Evolutionary conservation across 2,797 vertebrate genomes (phyloP).

Genomic region (Protonibea diacanthus): DNA sequence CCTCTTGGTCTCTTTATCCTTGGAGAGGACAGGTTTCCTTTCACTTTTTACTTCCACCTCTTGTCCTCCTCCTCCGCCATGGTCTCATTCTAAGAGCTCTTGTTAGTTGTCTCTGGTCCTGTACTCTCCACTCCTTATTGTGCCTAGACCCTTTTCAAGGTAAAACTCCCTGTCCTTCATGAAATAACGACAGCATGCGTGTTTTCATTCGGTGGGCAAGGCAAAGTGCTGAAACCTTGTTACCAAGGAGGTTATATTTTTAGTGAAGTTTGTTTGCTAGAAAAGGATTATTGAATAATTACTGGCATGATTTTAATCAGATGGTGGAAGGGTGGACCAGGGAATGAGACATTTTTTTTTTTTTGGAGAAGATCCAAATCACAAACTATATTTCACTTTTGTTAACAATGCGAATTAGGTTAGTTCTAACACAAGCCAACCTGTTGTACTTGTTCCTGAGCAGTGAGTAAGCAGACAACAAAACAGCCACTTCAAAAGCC

Average conservation of each 20-base stretch:
- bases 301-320: too few species aligned
- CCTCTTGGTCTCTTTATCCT: slow-evolving; percentile 37
- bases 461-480: too few species aligned
- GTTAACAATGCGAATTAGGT: too few species aligned
- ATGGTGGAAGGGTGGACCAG: too few species aligned
- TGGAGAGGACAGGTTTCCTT: slow-evolving; percentile 42
- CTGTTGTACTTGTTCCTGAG: too few species aligned
- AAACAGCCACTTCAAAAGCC: too few species aligned
- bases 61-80: slow-evolving; percentile 10
- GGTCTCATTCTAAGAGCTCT: slow-evolving; percentile 53
- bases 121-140: slow-evolving; percentile 34
- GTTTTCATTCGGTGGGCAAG: background rate
- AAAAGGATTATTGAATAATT: too few species aligned
- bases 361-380: too few species aligned
- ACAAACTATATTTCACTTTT: too few species aligned
- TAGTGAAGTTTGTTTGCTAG: too few species aligned
- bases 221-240: background rate
- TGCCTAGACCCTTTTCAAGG: slow-evolving; percentile 36
- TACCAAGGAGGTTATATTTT: background rate
- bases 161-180: slow-evolving; percentile 33
- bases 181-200: slow-evolving; percentile 18
- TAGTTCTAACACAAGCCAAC: too few species aligned
- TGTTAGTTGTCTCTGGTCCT: slow-evolving; percentile 50
- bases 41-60: slow-evolving; percentile 24
- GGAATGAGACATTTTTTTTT: too few species aligned